Evolutionary conservation across 2,113 vertebrate genomes (phyloP).

Genomic region (Platichthys stellatus): DNA sequence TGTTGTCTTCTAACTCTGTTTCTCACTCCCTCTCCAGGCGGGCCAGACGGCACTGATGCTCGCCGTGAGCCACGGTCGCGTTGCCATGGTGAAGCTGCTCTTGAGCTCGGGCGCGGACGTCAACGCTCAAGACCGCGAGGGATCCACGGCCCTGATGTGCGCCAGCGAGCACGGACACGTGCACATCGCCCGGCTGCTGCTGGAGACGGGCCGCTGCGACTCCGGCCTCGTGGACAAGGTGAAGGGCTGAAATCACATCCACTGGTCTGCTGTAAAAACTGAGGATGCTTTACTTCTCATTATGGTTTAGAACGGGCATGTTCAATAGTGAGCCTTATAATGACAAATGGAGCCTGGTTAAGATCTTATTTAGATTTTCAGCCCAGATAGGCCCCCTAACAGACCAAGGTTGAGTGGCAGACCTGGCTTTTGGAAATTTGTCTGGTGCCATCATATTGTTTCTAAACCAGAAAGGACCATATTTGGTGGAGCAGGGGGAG

Average conservation of each 20-base stretch:
- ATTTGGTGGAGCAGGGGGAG: too few species aligned
- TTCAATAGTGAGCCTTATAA: too few species aligned
- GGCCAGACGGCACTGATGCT: slow-evolving; percentile 94
- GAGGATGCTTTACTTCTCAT: too few species aligned
- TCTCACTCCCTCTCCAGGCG: slow-evolving; percentile 73
- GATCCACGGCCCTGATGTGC: slow-evolving; percentile 92
- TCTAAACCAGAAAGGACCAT: too few species aligned
- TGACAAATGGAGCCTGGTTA: too few species aligned
- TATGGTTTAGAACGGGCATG: too few species aligned
- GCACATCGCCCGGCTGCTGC: slow-evolving; percentile 86
- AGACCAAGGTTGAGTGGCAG: too few species aligned
- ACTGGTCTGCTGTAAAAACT: background rate
- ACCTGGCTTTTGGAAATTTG: too few species aligned
- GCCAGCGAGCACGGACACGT: slow-evolving; percentile 91
- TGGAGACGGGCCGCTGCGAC: slow-evolving; percentile 85
- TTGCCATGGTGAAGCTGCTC: slow-evolving; percentile 88
- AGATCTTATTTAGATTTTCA: too few species aligned
- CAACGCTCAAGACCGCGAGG: slow-evolving; percentile 87
- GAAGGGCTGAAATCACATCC: background rate
- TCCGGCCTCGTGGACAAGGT: slow-evolving; percentile 85
- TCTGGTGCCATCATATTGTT: too few species aligned
- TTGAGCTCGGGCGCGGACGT: slow-evolving; percentile 84
- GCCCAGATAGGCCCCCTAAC: too few species aligned
- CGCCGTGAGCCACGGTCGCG: slow-evolving; percentile 89
- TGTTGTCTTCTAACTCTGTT: slow-evolving; percentile 27